Conservation (phyloP, 1,140 invertebrate genomes). For the Drosophila bocqueti region DNA sequence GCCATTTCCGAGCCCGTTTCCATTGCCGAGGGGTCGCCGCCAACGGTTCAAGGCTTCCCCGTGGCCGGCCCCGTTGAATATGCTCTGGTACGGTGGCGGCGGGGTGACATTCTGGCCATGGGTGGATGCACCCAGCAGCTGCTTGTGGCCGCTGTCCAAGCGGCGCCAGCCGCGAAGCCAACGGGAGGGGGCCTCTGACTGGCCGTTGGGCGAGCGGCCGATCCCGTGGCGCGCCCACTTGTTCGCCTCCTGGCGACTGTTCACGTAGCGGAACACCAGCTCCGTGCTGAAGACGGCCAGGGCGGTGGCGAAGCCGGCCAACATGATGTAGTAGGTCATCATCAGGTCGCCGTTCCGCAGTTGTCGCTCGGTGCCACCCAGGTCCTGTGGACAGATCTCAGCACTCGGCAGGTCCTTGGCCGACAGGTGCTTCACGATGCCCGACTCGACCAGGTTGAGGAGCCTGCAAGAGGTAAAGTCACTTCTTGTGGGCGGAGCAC, state of each 20-base stretch:
- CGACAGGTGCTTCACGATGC: constrained; percentile 89
- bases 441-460: constrained; percentile 89
- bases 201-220: constrained; percentile 67
- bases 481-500: not conserved
- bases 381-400: constrained; percentile 91
- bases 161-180: constrained; percentile 59
- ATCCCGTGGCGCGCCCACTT: constrained; percentile 72
- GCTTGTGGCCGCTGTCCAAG: constrained; percentile 47
- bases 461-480: constrained; percentile 86
- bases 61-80: constrained; percentile 54
- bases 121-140: constrained; percentile 51
- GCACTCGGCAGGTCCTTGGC: constrained; percentile 88
- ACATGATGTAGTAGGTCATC: constrained; percentile 89
- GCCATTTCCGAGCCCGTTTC: constrained; percentile 45
- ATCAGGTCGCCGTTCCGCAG: constrained; percentile 88
- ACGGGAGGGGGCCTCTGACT: constrained; percentile 57
- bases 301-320: constrained; percentile 88
- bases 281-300: constrained; percentile 88
- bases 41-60: constrained; percentile 45
- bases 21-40: constrained; percentile 84
- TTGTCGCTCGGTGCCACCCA: constrained; percentile 92
- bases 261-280: constrained; percentile 85
- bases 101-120: constrained; percentile 68
- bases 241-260: constrained; percentile 66
- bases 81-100: constrained; percentile 86